These are phyloP conservation scores for Adoxophyes honmai DNA, from an alignment of 1,140 invertebrate genomes.

Conservation along the genomic window DNA sequence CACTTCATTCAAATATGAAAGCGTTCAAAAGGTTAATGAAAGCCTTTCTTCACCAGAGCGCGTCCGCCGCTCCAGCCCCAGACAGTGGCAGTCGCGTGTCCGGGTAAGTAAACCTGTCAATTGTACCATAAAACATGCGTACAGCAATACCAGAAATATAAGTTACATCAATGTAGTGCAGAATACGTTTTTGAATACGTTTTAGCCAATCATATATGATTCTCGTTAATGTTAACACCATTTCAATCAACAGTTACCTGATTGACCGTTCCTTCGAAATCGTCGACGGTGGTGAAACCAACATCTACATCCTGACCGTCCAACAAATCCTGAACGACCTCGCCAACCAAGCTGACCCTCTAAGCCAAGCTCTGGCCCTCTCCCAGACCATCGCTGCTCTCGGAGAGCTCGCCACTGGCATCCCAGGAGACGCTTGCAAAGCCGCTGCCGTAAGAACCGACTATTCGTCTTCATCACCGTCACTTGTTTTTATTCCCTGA, in stretches of 20 bases:
- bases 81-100: conserved; percentile 40
- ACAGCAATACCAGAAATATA: too few species aligned
- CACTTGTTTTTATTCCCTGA: background rate
- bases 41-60: conserved; percentile 33
- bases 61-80: conserved; percentile 30
- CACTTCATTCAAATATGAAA: too few species aligned
- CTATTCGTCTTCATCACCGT: too few species aligned
- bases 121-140: too few species aligned
- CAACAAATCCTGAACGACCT: conserved; percentile 36
- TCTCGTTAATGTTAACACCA: too few species aligned
- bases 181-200: too few species aligned
- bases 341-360: conserved; percentile 28
- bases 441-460: conserved; percentile 47
- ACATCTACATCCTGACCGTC: conserved; percentile 41
- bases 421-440: conserved; percentile 50
- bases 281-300: conserved; percentile 43
- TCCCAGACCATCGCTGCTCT: conserved; percentile 36
- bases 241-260: conserved; percentile 32
- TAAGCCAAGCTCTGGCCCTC: conserved; percentile 33
- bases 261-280: conserved; percentile 29
- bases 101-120: too few species aligned
- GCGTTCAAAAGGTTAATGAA: too few species aligned
- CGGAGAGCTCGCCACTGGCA: conserved; percentile 40
- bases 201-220: too few species aligned
- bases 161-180: too few species aligned